A percentile compares a stretch with the other conserved stretches of the same genome.
phyloP scores from a whole-genome alignment of 1,140 invertebrate species.

The Aphaenogaster rudis region DNA sequence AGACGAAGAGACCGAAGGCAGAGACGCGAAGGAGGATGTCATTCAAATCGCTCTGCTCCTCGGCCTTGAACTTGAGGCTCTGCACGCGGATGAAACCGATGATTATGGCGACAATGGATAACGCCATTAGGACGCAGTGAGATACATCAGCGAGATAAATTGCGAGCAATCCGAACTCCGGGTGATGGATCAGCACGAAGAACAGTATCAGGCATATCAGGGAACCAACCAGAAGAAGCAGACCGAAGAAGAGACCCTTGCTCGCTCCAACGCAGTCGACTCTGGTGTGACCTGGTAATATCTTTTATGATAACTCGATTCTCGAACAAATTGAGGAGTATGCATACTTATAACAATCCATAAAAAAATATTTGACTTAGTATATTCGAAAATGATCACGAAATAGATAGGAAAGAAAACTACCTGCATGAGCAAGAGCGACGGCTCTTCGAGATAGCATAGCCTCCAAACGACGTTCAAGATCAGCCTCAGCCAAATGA shows the following conservation, averaged over 20 bases:
- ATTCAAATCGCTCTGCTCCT: constrained; percentile 95
- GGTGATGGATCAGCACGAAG: constrained; percentile 96
- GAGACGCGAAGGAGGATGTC: constrained; percentile 96
- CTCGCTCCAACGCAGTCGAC: constrained; percentile 97
- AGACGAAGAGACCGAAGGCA: constrained; percentile 96
- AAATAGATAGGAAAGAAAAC: background rate
- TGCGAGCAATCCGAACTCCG: constrained; percentile 92
- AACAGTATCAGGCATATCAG: constrained; percentile 97
- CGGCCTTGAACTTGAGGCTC: constrained; percentile 94
- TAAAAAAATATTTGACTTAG: background rate
- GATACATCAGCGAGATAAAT: constrained; percentile 96
- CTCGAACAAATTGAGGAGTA: background rate
- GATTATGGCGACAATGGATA: constrained; percentile 95
- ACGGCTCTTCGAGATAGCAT: constrained; percentile 94
- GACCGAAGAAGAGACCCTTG: constrained; percentile 97
- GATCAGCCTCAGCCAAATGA: constrained; percentile 93
- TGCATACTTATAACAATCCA: background rate
- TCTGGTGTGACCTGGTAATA: constrained; percentile 89
- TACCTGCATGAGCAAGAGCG: constrained; percentile 92
- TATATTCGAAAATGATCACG: background rate
- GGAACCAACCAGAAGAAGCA: constrained; percentile 95
- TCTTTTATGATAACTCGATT: constrained; percentile 24
- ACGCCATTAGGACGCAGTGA: constrained; percentile 94
- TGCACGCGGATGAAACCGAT: constrained; percentile 95
- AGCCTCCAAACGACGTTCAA: constrained; percentile 94